Conservation (phyloP, 2,888 invertebrate genomes). For the Dendrolimus houi region DNA sequence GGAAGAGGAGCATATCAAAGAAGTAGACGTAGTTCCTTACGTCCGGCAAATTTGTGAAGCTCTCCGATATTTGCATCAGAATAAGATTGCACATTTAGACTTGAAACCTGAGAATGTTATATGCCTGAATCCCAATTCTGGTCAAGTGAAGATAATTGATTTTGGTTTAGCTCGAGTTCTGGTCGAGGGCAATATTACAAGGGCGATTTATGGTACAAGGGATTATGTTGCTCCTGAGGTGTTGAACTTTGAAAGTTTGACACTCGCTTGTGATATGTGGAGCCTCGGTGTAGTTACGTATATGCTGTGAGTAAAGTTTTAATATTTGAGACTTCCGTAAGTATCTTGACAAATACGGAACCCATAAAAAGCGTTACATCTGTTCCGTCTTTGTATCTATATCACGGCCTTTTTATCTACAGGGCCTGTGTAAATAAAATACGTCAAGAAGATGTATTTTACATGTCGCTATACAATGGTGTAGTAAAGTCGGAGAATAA, state of each 20-base stretch:
- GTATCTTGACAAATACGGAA: too few species aligned
- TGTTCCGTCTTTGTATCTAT: too few species aligned
- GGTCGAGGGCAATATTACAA: conserved; percentile 1
- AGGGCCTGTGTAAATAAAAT: too few species aligned
- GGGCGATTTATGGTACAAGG: conserved; percentile 89
- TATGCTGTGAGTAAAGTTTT: conserved; percentile 10
- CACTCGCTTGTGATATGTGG: conserved; percentile 95
- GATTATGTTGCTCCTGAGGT: conserved; percentile 96
- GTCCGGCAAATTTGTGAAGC: conserved; percentile 94
- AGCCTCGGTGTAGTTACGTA: conserved; percentile 58
- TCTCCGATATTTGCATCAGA: conserved; percentile 90
- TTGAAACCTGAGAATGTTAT: conserved; percentile 98
- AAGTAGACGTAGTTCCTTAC: conserved; percentile 82
- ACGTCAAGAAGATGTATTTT: too few species aligned
- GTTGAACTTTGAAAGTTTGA: conserved; percentile 92
- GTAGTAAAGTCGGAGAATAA: too few species aligned
- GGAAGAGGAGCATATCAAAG: conserved; percentile 76
- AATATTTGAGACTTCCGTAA: too few species aligned
- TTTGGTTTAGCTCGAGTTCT: conserved; percentile 85
- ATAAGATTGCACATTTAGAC: conserved; percentile 91
- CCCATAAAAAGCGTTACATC: too few species aligned
- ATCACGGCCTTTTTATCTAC: too few species aligned
- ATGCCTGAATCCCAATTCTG: conserved; percentile 89
- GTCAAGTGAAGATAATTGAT: conserved; percentile 94
- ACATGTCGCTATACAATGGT: too few species aligned